phyloP scores from a whole-genome alignment of 2,797 vertebrate genomes.

The Rhodeus uyekii region DNA sequence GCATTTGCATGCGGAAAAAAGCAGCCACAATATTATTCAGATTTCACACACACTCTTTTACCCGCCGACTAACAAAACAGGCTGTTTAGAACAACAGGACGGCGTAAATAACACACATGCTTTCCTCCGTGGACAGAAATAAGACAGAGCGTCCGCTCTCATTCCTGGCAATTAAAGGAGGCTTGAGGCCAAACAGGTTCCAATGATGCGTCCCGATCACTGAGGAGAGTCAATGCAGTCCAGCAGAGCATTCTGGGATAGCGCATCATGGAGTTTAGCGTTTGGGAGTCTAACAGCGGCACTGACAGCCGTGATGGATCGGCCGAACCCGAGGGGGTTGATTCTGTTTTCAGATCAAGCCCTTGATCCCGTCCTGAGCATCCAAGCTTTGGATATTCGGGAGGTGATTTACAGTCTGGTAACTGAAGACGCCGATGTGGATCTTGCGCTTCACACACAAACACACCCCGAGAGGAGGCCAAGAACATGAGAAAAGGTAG shows the following conservation, averaged over 20 bases:
- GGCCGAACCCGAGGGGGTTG: slow-evolving; percentile 1
- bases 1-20: neutral
- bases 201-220: slow-evolving; percentile 26
- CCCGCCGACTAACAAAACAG: neutral
- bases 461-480: slow-evolving; percentile 27
- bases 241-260: slow-evolving; percentile 13
- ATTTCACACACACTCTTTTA: too few species aligned
- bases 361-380: neutral
- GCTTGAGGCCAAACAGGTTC: slow-evolving; percentile 41
- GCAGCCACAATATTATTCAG: neutral
- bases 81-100: too few species aligned
- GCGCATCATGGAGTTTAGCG: slow-evolving; percentile 24
- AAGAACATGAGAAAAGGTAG: slow-evolving; percentile 32
- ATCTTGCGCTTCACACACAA: slow-evolving; percentile 34
- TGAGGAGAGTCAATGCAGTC: slow-evolving; percentile 33
- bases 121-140: too few species aligned
- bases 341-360: slow-evolving; percentile 37
- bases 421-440: neutral
- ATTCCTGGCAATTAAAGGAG: slow-evolving; percentile 25
- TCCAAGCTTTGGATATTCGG: too few species aligned
- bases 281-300: slow-evolving; percentile 20
- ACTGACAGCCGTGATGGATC: slow-evolving; percentile 43
- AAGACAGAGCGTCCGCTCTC: slow-evolving; percentile 6
- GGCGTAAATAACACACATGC: too few species aligned
- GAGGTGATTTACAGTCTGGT: slow-evolving; percentile 21